A percentile compares a stretch with the other conserved stretches of the same genome.
Evolutionary conservation across 2,797 vertebrate species (phyloP).

Genomic region (Enteromius fasciolatus): DNA sequence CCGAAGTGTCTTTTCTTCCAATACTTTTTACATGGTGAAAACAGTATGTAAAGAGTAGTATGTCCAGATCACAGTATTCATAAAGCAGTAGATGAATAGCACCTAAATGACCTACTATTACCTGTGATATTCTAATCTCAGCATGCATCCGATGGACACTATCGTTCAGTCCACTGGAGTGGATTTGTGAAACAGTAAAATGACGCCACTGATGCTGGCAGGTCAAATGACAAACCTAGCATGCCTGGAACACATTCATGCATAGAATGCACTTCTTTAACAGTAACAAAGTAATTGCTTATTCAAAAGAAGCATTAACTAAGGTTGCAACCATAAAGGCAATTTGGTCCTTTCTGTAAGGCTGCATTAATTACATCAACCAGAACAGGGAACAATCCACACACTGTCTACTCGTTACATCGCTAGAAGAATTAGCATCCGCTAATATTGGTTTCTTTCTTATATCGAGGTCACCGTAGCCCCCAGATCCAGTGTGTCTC

Average conservation of each 20-base stretch:
- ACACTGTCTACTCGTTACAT: too few relatives aligned
- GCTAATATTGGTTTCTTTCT: too few relatives aligned
- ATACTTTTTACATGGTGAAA: not conserved
- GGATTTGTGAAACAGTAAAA: not conserved
- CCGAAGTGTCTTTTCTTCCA: not conserved
- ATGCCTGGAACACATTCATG: not conserved
- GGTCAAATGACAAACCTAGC: not conserved
- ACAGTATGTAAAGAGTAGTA: not conserved
- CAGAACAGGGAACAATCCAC: too few relatives aligned
- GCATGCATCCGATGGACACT: not conserved
- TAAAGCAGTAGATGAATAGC: not conserved
- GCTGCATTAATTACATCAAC: too few relatives aligned
- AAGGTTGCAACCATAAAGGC: not conserved
- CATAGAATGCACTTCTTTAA: not conserved
- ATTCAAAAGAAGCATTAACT: not conserved
- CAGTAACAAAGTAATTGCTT: not conserved
- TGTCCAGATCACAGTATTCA: not conserved
- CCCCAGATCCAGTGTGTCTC: too few relatives aligned
- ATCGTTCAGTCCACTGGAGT: not conserved
- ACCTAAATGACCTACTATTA: not conserved
- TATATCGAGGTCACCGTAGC: too few relatives aligned
- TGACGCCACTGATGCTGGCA: not conserved
- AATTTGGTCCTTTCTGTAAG: not conserved
- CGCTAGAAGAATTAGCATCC: too few relatives aligned
- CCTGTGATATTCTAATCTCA: not conserved